Conservation (phyloP, 2,113 vertebrate genomes). For the Rhea pennata region DNA sequence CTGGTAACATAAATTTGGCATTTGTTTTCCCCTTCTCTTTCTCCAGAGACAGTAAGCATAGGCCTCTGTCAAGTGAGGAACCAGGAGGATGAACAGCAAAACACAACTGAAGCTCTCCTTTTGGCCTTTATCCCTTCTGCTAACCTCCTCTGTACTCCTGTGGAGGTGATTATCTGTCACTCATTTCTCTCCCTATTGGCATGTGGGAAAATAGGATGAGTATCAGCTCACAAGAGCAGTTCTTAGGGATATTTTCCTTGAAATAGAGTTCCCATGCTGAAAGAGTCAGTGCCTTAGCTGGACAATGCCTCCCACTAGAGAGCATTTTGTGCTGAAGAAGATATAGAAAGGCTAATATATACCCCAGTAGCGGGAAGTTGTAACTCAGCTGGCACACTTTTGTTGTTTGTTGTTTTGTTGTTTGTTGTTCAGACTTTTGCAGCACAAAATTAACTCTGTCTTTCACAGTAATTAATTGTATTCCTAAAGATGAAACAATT, state of each 20-base stretch:
- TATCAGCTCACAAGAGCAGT: not conserved
- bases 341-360: not conserved
- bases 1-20: not conserved
- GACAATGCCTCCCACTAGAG: not conserved
- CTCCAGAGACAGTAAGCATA: not conserved
- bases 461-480: conserved; percentile 24
- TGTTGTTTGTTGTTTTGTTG: no score
- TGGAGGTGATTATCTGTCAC: not conserved
- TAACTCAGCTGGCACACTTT: not conserved
- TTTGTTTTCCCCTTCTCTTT: no score
- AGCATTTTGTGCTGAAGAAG: not conserved
- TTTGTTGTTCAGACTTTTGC: not conserved
- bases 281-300: not conserved
- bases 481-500: not conserved
- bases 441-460: conserved; percentile 10
- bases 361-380: not conserved
- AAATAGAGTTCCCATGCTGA: not conserved
- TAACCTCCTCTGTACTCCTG: not conserved
- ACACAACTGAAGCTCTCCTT: not conserved
- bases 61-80: not conserved
- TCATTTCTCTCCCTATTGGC: not conserved
- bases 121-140: not conserved
- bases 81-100: not conserved
- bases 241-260: not conserved
- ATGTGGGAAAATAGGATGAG: not conserved